These are phyloP conservation scores for Nothoprocta perdicaria DNA, from an alignment of 2,113 vertebrate species.

Conservation along the genomic window DNA sequence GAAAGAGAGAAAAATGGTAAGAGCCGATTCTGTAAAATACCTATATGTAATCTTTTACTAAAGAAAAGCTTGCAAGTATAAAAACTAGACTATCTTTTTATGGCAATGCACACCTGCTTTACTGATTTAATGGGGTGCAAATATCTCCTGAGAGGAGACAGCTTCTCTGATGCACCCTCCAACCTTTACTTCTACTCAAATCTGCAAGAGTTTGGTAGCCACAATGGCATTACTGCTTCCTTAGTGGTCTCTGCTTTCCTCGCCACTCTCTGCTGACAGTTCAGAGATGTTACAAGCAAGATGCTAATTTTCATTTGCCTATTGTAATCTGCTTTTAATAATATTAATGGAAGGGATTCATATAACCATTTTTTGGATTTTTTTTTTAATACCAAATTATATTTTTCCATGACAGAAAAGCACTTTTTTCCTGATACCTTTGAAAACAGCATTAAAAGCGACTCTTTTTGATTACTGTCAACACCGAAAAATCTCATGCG, in stretches of 20 bases:
- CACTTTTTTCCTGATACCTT: not conserved
- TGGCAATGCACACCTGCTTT: not conserved
- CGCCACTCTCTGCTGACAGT: not conserved
- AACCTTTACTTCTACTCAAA: not conserved
- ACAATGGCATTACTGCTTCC: not conserved
- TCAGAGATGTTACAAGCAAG: not conserved
- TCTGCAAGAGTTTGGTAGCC: not conserved
- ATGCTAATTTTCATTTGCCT: not conserved
- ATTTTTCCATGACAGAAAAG: slow-evolving; percentile 18
- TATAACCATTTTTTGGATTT: not conserved
- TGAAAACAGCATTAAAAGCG: not conserved
- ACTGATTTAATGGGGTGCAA: not conserved
- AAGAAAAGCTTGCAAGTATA: not conserved
- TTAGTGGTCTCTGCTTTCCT: not conserved
- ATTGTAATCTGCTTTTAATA: slow-evolving; percentile 9
- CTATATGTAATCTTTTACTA: not conserved
- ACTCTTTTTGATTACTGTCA: slow-evolving; percentile 47
- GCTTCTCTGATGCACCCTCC: not conserved
- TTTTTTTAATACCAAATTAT: slow-evolving; percentile 3
- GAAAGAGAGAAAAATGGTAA: not conserved
- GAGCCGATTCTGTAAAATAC: not conserved
- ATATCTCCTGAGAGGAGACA: not conserved
- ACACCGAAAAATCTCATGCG: not conserved
- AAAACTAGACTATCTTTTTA: not conserved
- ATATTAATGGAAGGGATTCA: not conserved